phyloP scores from a whole-genome alignment of 2,888 invertebrate genomes.

The Caenorhabditis sulstoni region DNA sequence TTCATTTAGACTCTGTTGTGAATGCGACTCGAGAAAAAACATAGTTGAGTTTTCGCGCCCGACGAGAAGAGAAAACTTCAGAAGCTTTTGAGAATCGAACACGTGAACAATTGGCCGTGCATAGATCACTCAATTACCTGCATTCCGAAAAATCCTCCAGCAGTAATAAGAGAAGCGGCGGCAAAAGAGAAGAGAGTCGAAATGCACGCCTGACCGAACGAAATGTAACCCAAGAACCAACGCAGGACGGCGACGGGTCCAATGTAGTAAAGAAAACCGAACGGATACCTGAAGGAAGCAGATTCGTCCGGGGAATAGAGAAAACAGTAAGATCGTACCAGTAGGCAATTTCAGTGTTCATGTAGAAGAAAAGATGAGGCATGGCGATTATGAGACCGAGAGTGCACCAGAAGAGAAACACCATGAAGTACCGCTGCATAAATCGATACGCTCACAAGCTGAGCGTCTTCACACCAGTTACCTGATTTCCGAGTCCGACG shows the following conservation, averaged over 20 bases:
- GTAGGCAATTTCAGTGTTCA: constrained; percentile 68
- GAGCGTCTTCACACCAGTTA: constrained; percentile 8
- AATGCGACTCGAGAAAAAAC: background rate
- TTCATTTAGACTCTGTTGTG: too few species aligned
- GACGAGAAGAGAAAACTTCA: too few species aligned
- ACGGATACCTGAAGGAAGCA: constrained; percentile 67
- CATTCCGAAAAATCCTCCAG: constrained; percentile 73
- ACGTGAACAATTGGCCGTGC: too few species aligned
- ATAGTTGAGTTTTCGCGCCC: background rate
- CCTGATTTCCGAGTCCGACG: constrained; percentile 82
- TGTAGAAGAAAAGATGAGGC: constrained; percentile 62
- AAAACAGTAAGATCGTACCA: constrained; percentile 58
- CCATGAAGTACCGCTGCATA: constrained; percentile 81
- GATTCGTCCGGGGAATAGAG: background rate
- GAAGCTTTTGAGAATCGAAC: too few species aligned
- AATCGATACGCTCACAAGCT: background rate
- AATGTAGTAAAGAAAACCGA: constrained; percentile 73
- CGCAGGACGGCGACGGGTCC: constrained; percentile 75
- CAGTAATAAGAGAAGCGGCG: constrained; percentile 67
- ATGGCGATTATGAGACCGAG: constrained; percentile 71
- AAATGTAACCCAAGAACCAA: constrained; percentile 65
- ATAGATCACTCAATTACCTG: constrained; percentile 70
- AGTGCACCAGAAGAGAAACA: constrained; percentile 80
- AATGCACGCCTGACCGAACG: constrained; percentile 50
- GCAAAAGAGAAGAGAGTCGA: constrained; percentile 71